Percentiles rank a stretch among this genome's conserved stretches.
These are phyloP conservation scores for Oxyura jamaicensis DNA, from an alignment of 2,113 vertebrate species.

Conservation along the genomic window DNA sequence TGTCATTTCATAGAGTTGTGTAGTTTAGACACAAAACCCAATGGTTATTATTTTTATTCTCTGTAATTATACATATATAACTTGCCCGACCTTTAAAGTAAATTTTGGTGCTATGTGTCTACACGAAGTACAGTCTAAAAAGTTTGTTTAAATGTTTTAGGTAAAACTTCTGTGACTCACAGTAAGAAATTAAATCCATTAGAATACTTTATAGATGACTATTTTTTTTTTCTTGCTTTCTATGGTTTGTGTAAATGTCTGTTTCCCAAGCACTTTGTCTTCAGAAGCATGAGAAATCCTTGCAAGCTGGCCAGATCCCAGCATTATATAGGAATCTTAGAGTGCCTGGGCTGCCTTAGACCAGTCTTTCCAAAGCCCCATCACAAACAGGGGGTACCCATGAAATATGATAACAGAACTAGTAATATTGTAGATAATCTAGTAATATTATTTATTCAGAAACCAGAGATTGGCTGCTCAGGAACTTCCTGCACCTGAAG, in stretches of 20 bases:
- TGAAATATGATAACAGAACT: background rate
- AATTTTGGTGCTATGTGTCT: background rate
- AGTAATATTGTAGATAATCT: background rate
- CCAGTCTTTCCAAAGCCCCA: background rate
- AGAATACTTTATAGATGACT: background rate
- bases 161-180: background rate
- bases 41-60: background rate
- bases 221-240: background rate
- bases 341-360: background rate
- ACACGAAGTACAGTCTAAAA: background rate
- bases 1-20: background rate
- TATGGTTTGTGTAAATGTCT: background rate
- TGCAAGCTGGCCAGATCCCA: background rate
- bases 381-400: background rate
- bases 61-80: background rate
- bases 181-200: background rate
- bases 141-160: background rate
- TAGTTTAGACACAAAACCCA: background rate
- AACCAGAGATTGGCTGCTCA: background rate
- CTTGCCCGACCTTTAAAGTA: background rate
- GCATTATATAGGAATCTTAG: accelerated
- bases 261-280: background rate
- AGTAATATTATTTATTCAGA: background rate
- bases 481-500: background rate
- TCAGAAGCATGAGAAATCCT: background rate